These are phyloP conservation scores for Tyrophagus putrescentiae DNA, from an alignment of 1,140 invertebrate genomes.

Conservation along the genomic window DNA sequence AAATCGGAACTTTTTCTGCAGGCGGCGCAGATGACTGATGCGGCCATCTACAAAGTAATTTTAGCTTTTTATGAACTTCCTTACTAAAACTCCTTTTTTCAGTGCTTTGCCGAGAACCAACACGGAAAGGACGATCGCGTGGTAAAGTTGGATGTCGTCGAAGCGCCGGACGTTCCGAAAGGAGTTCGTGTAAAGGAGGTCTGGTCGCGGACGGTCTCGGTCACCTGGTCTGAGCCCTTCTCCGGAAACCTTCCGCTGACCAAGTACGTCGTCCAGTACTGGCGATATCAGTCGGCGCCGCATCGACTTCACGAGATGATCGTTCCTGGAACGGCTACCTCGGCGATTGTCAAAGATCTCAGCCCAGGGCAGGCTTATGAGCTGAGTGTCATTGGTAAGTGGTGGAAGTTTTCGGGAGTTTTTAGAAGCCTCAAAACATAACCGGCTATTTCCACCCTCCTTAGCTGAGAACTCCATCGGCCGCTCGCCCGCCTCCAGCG, in stretches of 20 bases:
- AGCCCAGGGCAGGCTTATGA: slow-evolving; percentile 82
- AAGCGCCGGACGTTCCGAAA: slow-evolving; percentile 80
- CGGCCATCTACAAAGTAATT: slow-evolving; percentile 69
- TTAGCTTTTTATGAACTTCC: too few relatives aligned
- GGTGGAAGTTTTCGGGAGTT: too few relatives aligned
- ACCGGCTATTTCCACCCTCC: too few relatives aligned
- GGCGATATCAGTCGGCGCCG: slow-evolving; percentile 39
- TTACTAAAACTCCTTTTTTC: too few relatives aligned
- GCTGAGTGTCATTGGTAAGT: slow-evolving; percentile 49
- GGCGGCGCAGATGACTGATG: slow-evolving; percentile 67
- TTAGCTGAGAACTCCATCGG: slow-evolving; percentile 87
- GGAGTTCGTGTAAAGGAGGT: slow-evolving; percentile 78
- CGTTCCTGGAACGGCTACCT: slow-evolving; percentile 26
- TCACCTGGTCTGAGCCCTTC: slow-evolving; percentile 83
- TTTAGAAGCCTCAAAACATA: too few relatives aligned
- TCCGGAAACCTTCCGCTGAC: slow-evolving; percentile 87
- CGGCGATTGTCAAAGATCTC: slow-evolving; percentile 35
- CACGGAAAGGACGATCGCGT: slow-evolving; percentile 79
- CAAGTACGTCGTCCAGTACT: slow-evolving; percentile 80
- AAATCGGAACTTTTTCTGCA: slow-evolving; percentile 53
- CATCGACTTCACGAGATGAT: slow-evolving; percentile 26
- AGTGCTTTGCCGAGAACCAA: slow-evolving; percentile 68
- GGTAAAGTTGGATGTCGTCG: slow-evolving; percentile 56
- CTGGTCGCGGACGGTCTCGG: slow-evolving; percentile 68
- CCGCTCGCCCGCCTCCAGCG: slow-evolving; percentile 71